Evolutionary conservation across 2,888 invertebrate genomes (phyloP).

Genomic region (Orthosia gothica): DNA sequence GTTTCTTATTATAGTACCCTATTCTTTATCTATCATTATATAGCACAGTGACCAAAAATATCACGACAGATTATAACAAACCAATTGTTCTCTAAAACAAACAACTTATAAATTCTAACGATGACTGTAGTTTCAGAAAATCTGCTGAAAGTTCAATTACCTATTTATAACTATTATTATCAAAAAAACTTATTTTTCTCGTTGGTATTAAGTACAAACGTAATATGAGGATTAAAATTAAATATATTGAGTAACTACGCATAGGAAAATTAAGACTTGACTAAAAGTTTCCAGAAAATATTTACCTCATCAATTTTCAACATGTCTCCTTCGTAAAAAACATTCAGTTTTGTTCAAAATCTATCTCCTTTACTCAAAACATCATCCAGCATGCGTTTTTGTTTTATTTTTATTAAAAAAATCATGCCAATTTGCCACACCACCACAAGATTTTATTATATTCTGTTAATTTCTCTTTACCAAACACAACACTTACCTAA

Average conservation of each 20-base stretch:
- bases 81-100: neutral
- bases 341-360: constrained; percentile 56
- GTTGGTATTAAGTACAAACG: neutral
- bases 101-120: neutral
- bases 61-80: neutral
- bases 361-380: constrained; percentile 64
- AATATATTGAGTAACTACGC: constrained; percentile 28
- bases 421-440: constrained; percentile 88
- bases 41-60: neutral
- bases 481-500: constrained; percentile 89
- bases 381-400: constrained; percentile 86
- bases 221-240: neutral
- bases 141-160: neutral
- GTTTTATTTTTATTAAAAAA: constrained; percentile 70
- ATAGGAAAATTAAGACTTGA: constrained; percentile 28
- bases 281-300: constrained; percentile 63
- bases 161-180: neutral
- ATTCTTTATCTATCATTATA: neutral
- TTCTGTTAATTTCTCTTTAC: constrained; percentile 82
- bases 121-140: neutral
- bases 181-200: neutral
- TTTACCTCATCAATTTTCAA: constrained; percentile 68
- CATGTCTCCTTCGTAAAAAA: constrained; percentile 63
- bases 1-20: neutral
- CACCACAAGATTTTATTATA: constrained; percentile 82